A percentile compares a stretch with the other conserved stretches of the same genome.
Evolutionary conservation across 2,888 invertebrate genomes (phyloP).

Genomic region (Eristalinus aeneus): DNA sequence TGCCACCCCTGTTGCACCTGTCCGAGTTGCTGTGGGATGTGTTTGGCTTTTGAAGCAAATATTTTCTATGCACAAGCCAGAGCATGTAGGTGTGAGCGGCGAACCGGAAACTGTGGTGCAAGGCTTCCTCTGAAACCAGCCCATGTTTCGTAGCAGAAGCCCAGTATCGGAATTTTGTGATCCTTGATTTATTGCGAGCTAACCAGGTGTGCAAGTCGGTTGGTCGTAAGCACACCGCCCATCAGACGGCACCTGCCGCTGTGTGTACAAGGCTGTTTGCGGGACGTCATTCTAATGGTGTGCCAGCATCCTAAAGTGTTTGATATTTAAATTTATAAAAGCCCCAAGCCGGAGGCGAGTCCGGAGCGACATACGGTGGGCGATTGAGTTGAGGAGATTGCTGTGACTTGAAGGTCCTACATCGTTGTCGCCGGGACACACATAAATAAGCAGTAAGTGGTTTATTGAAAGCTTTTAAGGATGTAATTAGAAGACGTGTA

Average conservation of each 20-base stretch:
- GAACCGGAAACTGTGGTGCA: conserved; percentile 18
- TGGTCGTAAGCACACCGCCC: neutral
- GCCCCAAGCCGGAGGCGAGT: neutral
- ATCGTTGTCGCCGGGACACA: neutral
- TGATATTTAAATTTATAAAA: conserved; percentile 29
- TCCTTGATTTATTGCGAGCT: conserved; percentile 44
- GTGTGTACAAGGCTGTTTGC: conserved; percentile 27
- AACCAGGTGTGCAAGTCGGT: conserved; percentile 36
- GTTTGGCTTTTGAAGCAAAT: conserved; percentile 8
- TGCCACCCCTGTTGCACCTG: neutral
- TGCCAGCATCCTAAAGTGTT: conserved; percentile 54
- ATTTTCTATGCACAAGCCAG: neutral
- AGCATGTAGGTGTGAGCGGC: neutral
- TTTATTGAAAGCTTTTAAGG: neutral
- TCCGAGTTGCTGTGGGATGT: neutral
- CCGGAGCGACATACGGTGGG: neutral
- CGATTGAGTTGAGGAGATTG: neutral
- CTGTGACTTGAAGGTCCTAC: neutral
- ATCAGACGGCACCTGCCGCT: neutral
- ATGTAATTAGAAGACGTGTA: neutral
- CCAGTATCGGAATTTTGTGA: conserved; percentile 34
- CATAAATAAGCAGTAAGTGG: neutral
- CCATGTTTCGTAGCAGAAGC: conserved; percentile 46
- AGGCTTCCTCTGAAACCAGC: conserved; percentile 50
- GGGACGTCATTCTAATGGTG: conserved; percentile 35